These are phyloP conservation scores for Meleagris gallopavo DNA, from an alignment of 2,113 vertebrate species.

Conservation along the genomic window DNA sequence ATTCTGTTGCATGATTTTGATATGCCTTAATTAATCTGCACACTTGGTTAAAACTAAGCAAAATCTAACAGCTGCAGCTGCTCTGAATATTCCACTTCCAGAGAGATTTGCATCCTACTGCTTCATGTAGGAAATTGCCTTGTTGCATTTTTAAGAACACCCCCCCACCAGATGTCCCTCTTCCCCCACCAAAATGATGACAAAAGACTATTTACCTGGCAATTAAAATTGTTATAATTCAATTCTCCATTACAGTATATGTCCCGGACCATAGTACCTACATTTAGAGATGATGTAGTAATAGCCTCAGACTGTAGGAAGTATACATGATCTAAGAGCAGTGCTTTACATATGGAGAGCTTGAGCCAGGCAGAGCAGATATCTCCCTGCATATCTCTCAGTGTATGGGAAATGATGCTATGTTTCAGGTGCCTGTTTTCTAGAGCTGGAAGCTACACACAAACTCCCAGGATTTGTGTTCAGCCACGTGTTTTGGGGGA, in stretches of 20 bases:
- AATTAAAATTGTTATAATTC: background rate
- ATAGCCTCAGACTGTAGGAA: background rate
- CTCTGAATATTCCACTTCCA: background rate
- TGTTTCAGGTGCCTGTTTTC: background rate
- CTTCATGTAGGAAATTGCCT: background rate
- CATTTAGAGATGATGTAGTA: background rate
- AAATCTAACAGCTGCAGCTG: background rate
- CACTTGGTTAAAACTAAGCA: background rate
- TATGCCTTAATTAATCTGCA: background rate
- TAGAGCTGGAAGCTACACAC: background rate
- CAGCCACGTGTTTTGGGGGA: background rate
- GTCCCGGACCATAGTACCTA: background rate
- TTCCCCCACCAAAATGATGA: constrained; percentile 21
- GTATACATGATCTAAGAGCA: background rate
- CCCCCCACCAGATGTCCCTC: constrained; percentile 61
- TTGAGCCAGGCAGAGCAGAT: background rate
- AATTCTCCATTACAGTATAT: background rate
- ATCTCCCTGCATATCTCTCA: background rate
- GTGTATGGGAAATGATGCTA: background rate
- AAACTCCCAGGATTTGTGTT: background rate
- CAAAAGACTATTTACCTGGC: background rate
- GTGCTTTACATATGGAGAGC: background rate
- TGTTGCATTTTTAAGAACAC: background rate
- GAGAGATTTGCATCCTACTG: background rate
- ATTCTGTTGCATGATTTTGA: background rate